phyloP scores from a whole-genome alignment of 2,113 vertebrate species.

The Pelusios castaneus region DNA sequence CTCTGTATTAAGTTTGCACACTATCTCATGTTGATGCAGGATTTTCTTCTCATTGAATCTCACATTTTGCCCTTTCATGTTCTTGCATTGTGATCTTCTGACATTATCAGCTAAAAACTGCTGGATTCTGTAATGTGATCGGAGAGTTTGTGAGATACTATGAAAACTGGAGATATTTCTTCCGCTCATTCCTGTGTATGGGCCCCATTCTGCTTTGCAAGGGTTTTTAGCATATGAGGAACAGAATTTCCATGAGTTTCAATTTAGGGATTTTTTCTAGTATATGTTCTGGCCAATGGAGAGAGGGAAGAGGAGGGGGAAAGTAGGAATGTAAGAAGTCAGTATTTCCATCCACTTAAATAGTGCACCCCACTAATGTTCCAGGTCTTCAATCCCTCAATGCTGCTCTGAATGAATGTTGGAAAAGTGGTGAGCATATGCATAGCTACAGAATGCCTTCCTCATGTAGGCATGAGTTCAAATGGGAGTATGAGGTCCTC shows the following conservation, averaged over 20 bases:
- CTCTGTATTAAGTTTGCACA: not conserved
- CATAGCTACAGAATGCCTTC: not conserved
- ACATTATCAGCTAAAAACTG: not conserved
- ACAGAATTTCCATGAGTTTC: not conserved
- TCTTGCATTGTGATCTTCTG: not conserved
- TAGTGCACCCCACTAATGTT: not conserved
- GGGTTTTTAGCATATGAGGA: not conserved
- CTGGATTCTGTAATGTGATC: not conserved
- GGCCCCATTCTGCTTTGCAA: not conserved
- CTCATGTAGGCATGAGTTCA: not conserved
- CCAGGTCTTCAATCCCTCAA: not conserved
- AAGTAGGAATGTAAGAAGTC: no score
- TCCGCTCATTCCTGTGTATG: not conserved
- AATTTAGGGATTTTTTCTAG: no score
- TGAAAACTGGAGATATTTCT: not conserved
- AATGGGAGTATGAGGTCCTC: not conserved
- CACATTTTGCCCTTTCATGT: not conserved
- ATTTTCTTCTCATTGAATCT: not conserved
- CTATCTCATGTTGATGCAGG: not conserved
- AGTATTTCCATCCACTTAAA: no score
- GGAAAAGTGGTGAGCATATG: not conserved
- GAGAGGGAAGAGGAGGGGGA: no score
- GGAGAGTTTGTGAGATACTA: not conserved
- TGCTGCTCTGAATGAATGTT: not conserved
- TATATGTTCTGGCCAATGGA: no score